Percentiles rank a stretch among this genome's conserved stretches.
These are phyloP conservation scores for Semnornis frantzii DNA, from an alignment of 2,113 vertebrate species.

Conservation along the genomic window DNA sequence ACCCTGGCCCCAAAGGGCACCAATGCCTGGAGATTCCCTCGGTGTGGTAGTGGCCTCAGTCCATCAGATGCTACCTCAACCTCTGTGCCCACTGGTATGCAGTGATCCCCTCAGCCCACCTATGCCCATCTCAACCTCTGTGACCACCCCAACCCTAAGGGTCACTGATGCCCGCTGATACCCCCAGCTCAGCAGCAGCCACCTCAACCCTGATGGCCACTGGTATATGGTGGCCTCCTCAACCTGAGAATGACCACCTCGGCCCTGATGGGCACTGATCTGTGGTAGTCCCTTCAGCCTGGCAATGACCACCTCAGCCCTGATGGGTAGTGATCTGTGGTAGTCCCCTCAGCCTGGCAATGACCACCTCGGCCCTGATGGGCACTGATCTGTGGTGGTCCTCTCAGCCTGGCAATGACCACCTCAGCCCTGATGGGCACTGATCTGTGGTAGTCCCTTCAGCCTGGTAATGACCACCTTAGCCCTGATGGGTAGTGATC, in stretches of 20 bases:
- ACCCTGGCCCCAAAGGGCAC: not conserved
- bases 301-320: not conserved
- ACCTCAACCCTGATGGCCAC: not conserved
- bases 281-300: no score
- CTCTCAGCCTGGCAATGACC: not conserved
- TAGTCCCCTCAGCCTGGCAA: no score
- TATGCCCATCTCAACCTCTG: not conserved
- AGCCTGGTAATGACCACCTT: not conserved
- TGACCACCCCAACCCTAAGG: not conserved
- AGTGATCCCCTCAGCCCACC: no score
- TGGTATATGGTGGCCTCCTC: accelerated
- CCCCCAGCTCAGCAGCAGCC: not conserved
- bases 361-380: not conserved
- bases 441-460: not conserved
- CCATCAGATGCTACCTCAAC: not conserved
- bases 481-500: not conserved
- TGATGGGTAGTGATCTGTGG: no score
- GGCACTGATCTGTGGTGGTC: not conserved
- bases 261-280: not conserved
- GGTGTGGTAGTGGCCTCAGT: not conserved
- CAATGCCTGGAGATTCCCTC: not conserved
- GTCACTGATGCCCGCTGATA: no score
- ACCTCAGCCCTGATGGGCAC: not conserved
- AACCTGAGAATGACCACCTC: not conserved
- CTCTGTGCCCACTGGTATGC: not conserved